phyloP scores from a whole-genome alignment of 2,888 invertebrate species.

The Athalia cordata region DNA sequence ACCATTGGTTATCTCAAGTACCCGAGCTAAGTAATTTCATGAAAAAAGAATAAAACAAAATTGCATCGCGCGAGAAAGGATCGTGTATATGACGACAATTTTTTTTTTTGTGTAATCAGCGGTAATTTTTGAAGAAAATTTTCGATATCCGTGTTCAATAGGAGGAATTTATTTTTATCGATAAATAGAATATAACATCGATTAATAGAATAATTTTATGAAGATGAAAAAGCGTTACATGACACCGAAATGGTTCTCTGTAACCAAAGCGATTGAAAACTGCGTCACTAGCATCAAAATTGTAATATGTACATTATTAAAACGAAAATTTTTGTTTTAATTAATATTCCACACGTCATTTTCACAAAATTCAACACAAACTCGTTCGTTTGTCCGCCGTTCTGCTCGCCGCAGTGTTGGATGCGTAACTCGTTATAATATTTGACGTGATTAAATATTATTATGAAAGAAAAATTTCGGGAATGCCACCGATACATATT shows the following conservation, averaged over 20 bases:
- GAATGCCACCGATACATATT: slow-evolving; percentile 57
- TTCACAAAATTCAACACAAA: background rate
- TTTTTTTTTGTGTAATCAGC: too few species aligned
- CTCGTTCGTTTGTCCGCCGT: background rate
- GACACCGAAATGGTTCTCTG: background rate
- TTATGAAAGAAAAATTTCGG: slow-evolving; percentile 65
- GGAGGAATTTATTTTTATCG: background rate
- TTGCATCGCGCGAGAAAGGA: too few species aligned
- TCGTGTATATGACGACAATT: too few species aligned
- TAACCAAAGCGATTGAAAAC: background rate
- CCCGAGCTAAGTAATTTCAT: too few species aligned
- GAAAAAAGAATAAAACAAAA: too few species aligned
- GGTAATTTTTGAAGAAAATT: background rate
- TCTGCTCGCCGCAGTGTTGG: background rate
- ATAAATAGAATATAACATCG: background rate
- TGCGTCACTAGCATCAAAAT: background rate
- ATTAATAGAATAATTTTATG: too few species aligned
- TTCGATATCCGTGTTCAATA: background rate
- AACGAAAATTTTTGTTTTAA: slow-evolving; percentile 5
- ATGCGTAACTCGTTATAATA: slow-evolving; percentile 54
- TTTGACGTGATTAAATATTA: slow-evolving; percentile 67
- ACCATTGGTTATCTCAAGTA: too few species aligned
- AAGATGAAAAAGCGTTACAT: too few species aligned
- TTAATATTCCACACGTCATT: slow-evolving; percentile 31
- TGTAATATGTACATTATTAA: background rate